phyloP scores from a whole-genome alignment of 2,113 vertebrate species.

The Brienomyrus longianalis region DNA sequence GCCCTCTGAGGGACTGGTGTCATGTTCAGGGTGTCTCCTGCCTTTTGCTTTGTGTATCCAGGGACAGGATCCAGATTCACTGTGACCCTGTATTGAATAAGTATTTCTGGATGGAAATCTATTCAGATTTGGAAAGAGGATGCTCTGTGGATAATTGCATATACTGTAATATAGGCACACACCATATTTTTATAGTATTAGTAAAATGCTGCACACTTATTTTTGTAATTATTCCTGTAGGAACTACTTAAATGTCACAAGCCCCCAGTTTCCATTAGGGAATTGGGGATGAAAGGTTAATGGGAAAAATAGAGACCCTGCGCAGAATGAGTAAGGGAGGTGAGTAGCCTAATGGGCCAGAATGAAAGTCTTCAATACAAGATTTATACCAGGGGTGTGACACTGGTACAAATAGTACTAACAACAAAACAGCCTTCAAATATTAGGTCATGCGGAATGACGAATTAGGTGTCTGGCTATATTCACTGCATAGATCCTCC shows the following conservation, averaged over 20 bases:
- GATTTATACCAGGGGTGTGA: slow-evolving; percentile 90
- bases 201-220: not conserved
- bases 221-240: not conserved
- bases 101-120: not conserved
- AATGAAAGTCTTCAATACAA: slow-evolving; percentile 71
- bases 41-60: not conserved
- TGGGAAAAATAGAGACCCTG: slow-evolving; percentile 85
- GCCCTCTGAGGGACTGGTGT: not conserved
- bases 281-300: slow-evolving; percentile 82
- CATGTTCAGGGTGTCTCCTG: not conserved
- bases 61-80: not conserved
- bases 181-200: not conserved
- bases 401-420: slow-evolving; percentile 84
- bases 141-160: not conserved
- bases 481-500: slow-evolving; percentile 70
- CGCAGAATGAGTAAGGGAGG: slow-evolving; percentile 60
- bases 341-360: slow-evolving; percentile 68
- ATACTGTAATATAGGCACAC: not conserved
- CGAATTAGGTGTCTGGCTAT: slow-evolving; percentile 74
- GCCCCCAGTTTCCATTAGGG: slow-evolving; percentile 63
- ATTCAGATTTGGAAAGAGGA: not conserved
- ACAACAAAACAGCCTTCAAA: slow-evolving; percentile 82
- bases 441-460: slow-evolving; percentile 76
- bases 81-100: not conserved
- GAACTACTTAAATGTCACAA: not conserved